Base-by-base conservation (phyloP, 2,888 invertebrate species). In the Cantharis nigra region DNA sequence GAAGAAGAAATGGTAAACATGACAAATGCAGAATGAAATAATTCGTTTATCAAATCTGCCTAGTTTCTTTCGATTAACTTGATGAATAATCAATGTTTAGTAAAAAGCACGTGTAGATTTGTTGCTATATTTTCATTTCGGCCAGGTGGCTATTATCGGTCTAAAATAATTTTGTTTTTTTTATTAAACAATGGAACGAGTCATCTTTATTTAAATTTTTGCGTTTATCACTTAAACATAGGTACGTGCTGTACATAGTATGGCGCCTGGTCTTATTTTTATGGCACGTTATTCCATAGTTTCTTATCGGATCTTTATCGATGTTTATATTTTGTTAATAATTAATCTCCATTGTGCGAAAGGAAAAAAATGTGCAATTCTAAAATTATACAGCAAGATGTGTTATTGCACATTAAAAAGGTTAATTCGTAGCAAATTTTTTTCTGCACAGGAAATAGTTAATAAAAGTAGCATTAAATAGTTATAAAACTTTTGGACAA, bases 61-160 rank as follows among this genome's bases (percentile, higher is more conserved):
- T 49, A 74, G 63, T 33, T 63, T 63, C 1, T 10, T 63, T 33
- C 14, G 69, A 69, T 65, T 62, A 65, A n/a, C 30, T 28, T 65
- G 26, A 63, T 78, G 78, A 79, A n/a, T 79, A 76, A 79, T 74
- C 63, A 63, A 63, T 76, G 76, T 79, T 76, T 76, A 64, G 65
- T 11, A 74, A 70, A 79, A 69, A 74, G 74, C 78, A 76, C 78
- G 78, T 79, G 78, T 70, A 76, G 18, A 64, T 70, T 72, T 69
- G 62, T 70, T 67, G n/a, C 65, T n/a, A 13, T 23, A n/a, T 67
- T 67, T 49, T 76, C 76, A 26, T 30, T 30, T 30, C 74, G 71
- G 67, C 78, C 78, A 79, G 76, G 78, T 79, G 78, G 74, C 70
- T 16, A 62, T 71, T 78, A 75, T 78, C 78, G 71, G 65, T 72